Evolutionary conservation across 2,797 vertebrate genomes (phyloP), one percentile per base, ranked within the genome.

Genomic region (Neosilurus hyrtlii): DNA sequence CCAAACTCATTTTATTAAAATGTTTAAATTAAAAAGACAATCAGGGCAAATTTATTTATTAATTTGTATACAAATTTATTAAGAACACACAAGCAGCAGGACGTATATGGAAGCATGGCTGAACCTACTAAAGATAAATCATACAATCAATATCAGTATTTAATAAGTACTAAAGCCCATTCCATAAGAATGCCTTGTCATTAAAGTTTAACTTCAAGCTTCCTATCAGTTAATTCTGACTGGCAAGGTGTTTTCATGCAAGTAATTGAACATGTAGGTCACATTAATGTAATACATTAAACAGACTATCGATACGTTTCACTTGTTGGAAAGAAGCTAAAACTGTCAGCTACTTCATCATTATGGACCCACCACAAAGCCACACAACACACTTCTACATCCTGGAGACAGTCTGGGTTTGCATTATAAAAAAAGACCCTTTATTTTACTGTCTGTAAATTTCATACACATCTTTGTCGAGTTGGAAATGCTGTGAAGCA

Each of bases 181-280:
- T 93, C 93, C 87, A 76, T 87, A 82, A 88, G 92, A 94, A 93
- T 91, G 91, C 88, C 88, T 93, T 91, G 92, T 94, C 93, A 82
- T 87, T 82, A 87, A 85, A 84, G 83, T 82, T 67, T 67, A 66
- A 65, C 51, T 77, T 84, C 80, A 89, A 89, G 56, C 24, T 30
- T 79, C 61, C 74, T 82, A 84, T 49, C 54, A 88, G 56, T 86
- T 91, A 90, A 59, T 51, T 77, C 81, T 88, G 86, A 90, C 88
- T 74, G 67, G 75, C 81, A 88, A 89, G 81, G 70, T 89, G 90
- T 87, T 88, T 83, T 81, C 81, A 86, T 83, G 81, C 56, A 76
- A 68, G 80, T 70, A 71, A 30, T 56, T 65, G 54, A 85, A 82
- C n/a, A 81, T 80, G 77, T 16, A 54, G 26, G 74, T 49, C 74